These are phyloP conservation scores for Podarcis siculus DNA, from an alignment of 2,797 vertebrate species.

Conservation along the genomic window DNA sequence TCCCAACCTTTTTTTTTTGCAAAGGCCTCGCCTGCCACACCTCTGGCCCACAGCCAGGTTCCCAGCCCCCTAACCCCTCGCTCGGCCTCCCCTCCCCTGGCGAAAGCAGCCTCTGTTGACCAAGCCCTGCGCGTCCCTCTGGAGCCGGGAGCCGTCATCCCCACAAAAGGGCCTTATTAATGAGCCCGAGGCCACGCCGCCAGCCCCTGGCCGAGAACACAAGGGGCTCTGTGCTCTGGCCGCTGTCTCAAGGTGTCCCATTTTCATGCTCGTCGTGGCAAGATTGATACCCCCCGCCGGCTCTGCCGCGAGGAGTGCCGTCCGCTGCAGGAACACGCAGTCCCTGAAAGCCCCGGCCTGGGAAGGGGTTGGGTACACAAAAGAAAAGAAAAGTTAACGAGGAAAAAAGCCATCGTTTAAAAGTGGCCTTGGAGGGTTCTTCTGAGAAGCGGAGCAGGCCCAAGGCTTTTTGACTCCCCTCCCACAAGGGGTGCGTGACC, in stretches of 20 bases:
- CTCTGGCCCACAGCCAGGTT: background rate
- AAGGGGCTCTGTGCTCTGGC: constrained; percentile 5
- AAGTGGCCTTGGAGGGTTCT: background rate
- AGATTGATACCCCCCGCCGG: constrained; percentile 3
- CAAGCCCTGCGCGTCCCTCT: background rate
- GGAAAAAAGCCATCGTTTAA: background rate
- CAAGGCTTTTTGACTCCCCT: background rate
- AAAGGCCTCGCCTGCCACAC: background rate
- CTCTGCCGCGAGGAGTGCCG: constrained; percentile 17
- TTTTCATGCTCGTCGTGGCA: background rate
- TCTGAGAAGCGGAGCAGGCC: background rate
- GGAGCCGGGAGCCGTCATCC: constrained; percentile 43
- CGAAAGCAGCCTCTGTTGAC: background rate
- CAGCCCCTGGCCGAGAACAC: constrained; percentile 1
- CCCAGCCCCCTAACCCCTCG: background rate
- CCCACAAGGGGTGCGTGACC: too few relatives aligned
- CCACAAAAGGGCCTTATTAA: constrained; percentile 52
- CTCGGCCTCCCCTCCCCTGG: background rate
- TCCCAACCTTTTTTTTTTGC: background rate
- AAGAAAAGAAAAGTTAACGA: background rate
- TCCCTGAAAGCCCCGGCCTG: background rate
- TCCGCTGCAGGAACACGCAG: background rate
- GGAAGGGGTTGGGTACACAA: background rate
- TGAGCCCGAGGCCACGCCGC: constrained; percentile 26
- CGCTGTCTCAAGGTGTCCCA: constrained; percentile 12